These are phyloP conservation scores for Ornithoptera priamus DNA, from an alignment of 2,888 invertebrate genomes.

Conservation along the genomic window DNA sequence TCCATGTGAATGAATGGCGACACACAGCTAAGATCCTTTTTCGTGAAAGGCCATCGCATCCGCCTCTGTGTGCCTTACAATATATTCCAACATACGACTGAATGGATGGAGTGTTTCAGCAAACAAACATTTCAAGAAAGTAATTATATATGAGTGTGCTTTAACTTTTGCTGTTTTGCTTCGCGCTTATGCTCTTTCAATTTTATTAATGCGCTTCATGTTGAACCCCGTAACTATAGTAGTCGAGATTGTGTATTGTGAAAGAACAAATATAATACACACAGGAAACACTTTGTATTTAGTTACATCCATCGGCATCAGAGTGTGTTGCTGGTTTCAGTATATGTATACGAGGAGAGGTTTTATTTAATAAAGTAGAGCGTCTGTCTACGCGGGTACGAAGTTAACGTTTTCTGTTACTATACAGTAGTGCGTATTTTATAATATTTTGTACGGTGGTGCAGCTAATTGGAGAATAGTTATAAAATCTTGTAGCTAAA, in stretches of 20 bases:
- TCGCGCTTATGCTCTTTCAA: slow-evolving; percentile 21
- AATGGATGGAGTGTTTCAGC: slow-evolving; percentile 28
- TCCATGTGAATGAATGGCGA: slow-evolving; percentile 67
- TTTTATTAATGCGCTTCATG: slow-evolving; percentile 25
- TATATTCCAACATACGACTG: slow-evolving; percentile 35
- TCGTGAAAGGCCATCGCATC: slow-evolving; percentile 60
- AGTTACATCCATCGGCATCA: not conserved
- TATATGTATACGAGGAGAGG: too few species aligned
- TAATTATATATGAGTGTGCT: slow-evolving; percentile 29
- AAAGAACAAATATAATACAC: not conserved
- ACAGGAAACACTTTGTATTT: not conserved
- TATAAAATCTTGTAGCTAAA: too few species aligned
- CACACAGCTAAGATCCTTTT: slow-evolving; percentile 59
- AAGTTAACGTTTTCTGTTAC: too few species aligned
- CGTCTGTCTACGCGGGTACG: too few species aligned
- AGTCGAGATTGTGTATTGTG: not conserved
- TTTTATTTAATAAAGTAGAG: too few species aligned
- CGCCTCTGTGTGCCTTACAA: slow-evolving; percentile 36
- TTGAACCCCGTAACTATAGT: not conserved
- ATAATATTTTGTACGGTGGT: too few species aligned
- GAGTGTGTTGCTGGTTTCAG: too few species aligned
- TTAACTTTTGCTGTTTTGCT: slow-evolving; percentile 22
- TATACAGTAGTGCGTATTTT: too few species aligned
- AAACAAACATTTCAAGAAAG: slow-evolving; percentile 31
- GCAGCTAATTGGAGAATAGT: too few species aligned